phyloP scores from a whole-genome alignment of 2,888 invertebrate species.

The Pasiphila rectangulata region DNA sequence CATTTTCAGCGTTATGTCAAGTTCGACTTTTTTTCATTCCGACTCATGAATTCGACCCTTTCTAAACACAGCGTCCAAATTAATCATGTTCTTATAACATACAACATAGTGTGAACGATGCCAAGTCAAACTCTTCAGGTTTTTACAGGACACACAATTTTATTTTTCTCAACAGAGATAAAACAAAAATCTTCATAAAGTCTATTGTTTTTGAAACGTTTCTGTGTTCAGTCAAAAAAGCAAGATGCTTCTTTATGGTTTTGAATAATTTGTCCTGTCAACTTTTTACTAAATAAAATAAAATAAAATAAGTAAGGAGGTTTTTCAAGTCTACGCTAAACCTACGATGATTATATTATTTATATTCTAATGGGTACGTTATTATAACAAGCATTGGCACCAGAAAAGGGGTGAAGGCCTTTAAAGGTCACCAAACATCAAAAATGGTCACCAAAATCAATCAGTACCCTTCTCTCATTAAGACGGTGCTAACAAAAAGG shows the following conservation, averaged over 20 bases:
- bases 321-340: no score
- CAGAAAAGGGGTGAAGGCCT: no score
- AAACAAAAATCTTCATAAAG: conserved; percentile 15
- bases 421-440: no score
- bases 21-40: not conserved
- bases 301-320: no score
- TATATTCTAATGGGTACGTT: no score
- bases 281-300: no score
- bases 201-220: conserved; percentile 15
- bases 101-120: conserved; percentile 50
- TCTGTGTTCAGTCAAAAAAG: conserved; percentile 3
- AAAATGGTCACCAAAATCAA: no score
- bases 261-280: no score
- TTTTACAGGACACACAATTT: conserved; percentile 31
- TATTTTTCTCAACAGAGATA: conserved; percentile 30
- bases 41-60: conserved; percentile 33
- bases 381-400: no score
- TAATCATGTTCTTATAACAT: conserved; percentile 40
- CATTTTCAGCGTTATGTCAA: not conserved
- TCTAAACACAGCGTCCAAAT: conserved; percentile 40
- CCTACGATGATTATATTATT: no score
- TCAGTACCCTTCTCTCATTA: no score
- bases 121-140: conserved; percentile 55
- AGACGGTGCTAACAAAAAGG: no score
- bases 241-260: not conserved